phyloP scores from a whole-genome alignment of 2,113 vertebrate genomes.

The Ailuropoda melanoleuca region DNA sequence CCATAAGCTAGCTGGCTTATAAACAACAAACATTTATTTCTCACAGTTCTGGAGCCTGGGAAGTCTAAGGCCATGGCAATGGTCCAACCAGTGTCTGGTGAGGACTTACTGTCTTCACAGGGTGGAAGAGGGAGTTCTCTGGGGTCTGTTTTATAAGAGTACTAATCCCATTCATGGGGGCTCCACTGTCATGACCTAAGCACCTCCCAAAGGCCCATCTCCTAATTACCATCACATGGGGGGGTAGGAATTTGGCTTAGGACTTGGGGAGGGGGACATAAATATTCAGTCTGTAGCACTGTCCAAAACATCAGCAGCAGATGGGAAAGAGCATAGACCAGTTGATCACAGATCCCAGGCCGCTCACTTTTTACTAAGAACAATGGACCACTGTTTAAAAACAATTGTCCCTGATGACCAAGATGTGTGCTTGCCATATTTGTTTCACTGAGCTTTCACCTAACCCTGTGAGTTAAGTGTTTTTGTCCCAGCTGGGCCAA shows the following conservation, averaged over 20 bases:
- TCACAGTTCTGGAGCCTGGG: neutral
- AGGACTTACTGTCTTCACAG: neutral
- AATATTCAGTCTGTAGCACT: neutral
- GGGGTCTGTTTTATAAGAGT: neutral
- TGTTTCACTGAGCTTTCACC: neutral
- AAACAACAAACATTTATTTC: neutral
- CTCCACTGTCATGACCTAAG: neutral
- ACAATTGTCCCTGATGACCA: neutral
- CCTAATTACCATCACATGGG: neutral
- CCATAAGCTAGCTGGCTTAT: neutral
- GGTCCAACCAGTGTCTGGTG: neutral
- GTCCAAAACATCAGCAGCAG: neutral
- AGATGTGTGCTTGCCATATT: accelerated
- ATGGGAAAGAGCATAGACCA: no score
- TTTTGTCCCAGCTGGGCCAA: neutral
- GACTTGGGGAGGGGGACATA: neutral
- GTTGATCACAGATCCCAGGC: neutral
- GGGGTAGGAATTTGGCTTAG: neutral
- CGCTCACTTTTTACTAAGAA: neutral
- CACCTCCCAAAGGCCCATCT: neutral
- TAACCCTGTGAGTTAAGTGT: neutral
- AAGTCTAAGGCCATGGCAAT: neutral
- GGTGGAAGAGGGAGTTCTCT: neutral
- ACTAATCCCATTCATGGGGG: neutral
- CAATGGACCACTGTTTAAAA: neutral